Conservation (phyloP, 2,888 invertebrate genomes). For the Psylliodes chrysocephalus region DNA sequence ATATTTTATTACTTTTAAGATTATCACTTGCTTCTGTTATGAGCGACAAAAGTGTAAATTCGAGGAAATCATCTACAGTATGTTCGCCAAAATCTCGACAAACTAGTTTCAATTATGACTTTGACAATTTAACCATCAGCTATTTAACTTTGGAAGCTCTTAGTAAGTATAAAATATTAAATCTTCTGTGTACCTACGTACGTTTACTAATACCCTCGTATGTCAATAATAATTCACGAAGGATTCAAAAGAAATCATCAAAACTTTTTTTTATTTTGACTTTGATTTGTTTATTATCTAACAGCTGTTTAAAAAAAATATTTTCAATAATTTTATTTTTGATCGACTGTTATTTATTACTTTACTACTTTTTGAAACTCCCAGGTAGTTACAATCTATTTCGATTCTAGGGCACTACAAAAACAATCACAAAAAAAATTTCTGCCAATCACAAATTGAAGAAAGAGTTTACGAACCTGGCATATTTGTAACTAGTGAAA, state of each 20-base stretch:
- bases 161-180: slow-evolving; percentile 43
- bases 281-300: no score
- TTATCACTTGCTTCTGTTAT: slow-evolving; percentile 50
- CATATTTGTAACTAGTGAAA: slow-evolving; percentile 57
- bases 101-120: slow-evolving; percentile 39
- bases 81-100: slow-evolving; percentile 31
- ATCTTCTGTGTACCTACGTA: no score
- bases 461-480: slow-evolving; percentile 58
- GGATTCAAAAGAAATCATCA: no score
- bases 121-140: slow-evolving; percentile 45
- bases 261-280: no score
- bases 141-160: slow-evolving; percentile 52
- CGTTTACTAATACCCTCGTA: no score
- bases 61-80: slow-evolving; percentile 35
- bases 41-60: slow-evolving; percentile 43
- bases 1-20: slow-evolving; percentile 27
- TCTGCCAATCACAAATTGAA: slow-evolving; percentile 57
- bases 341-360: neutral
- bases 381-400: neutral
- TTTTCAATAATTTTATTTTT: no score
- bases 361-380: neutral
- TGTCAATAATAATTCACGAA: no score
- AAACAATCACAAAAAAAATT: slow-evolving; percentile 54
- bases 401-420: slow-evolving; percentile 56
- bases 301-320: neutral